Conservation (phyloP, 2,113 vertebrate species). For the Bothrops jararaca region DNA sequence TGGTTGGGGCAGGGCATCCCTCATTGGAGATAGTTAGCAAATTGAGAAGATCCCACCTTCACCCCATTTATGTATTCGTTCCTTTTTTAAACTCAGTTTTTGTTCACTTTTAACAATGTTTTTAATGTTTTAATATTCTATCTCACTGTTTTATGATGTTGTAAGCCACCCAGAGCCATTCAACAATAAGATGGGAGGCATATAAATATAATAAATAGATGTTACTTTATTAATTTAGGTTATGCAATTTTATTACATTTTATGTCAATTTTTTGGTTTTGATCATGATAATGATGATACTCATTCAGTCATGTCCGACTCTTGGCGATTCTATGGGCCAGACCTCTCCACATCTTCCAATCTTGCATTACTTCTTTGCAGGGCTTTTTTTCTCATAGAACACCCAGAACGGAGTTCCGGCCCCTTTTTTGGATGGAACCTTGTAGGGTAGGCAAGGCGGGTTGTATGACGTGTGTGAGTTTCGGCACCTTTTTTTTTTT, state of each 20-base stretch:
- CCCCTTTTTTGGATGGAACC: too few relatives aligned
- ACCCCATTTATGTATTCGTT: neutral
- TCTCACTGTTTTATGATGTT: neutral
- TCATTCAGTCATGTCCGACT: neutral
- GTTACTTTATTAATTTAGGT: neutral
- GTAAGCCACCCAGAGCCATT: neutral
- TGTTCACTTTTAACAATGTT: neutral
- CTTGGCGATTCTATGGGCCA: neutral
- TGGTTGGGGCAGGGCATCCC: neutral
- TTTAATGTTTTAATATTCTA: neutral
- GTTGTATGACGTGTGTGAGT: too few relatives aligned
- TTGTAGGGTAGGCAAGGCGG: too few relatives aligned
- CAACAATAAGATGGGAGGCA: neutral
- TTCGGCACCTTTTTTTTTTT: too few relatives aligned
- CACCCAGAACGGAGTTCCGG: too few relatives aligned
- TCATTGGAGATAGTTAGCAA: neutral
- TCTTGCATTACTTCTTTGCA: neutral
- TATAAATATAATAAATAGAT: neutral
- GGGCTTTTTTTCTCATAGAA: too few relatives aligned
- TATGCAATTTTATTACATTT: neutral
- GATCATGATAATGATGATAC: neutral
- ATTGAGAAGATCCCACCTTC: neutral
- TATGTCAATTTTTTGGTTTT: neutral
- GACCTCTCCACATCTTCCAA: neutral
- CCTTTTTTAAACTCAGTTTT: neutral